Conservation (phyloP, 1,140 invertebrate genomes). For the Zaprionus vittiger region DNA sequence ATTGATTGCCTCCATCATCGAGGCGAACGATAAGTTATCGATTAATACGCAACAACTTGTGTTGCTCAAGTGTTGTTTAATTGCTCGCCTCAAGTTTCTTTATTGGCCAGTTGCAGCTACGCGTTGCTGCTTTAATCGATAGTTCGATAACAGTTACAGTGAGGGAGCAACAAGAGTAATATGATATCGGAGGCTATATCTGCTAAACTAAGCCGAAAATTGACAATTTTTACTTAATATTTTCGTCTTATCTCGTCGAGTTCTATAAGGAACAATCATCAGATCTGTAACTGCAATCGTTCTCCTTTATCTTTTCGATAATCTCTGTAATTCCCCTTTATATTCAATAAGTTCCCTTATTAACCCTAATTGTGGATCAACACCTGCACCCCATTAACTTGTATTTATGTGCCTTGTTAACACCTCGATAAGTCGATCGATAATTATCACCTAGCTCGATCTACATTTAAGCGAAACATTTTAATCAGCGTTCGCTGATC, state of each 20-base stretch:
- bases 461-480: not conserved
- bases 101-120: conserved; percentile 6
- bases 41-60: conserved; percentile 39
- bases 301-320: no score
- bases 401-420: not conserved
- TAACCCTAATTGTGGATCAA: no score
- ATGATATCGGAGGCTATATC: no score
- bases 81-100: conserved; percentile 22
- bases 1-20: conserved; percentile 69
- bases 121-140: not conserved
- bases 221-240: no score
- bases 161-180: no score
- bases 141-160: not conserved
- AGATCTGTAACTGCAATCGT: no score
- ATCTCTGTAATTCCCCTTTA: no score
- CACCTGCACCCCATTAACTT: not conserved
- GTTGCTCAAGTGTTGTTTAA: conserved; percentile 47
- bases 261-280: no score
- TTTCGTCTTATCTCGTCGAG: no score
- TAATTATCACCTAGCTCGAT: conserved; percentile 1
- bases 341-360: no score
- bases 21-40: conserved; percentile 67
- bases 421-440: conserved; percentile 16
- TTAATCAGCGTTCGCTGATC: not conserved
- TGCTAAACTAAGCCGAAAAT: no score